Percentiles rank a stretch among this genome's conserved stretches.
phyloP scores from a whole-genome alignment of 2,797 vertebrate species.

The Enteromius argenteus region DNA sequence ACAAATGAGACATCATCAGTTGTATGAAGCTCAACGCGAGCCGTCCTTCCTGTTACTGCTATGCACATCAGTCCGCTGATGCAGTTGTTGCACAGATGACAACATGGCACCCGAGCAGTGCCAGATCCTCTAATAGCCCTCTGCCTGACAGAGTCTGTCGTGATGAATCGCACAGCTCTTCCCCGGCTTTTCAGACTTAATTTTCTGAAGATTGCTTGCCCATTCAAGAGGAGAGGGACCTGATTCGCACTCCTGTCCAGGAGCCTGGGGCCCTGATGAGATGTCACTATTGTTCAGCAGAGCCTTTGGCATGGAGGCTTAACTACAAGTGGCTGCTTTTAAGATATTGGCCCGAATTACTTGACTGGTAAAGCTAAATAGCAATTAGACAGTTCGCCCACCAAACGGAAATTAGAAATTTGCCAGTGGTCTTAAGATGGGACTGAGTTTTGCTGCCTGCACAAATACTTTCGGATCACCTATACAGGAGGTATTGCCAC shows the following conservation, averaged over 20 bases:
- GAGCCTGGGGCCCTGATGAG: slow-evolving; percentile 70
- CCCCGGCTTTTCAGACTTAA: slow-evolving; percentile 83
- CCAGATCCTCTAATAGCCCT: slow-evolving; percentile 73
- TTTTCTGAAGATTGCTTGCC: slow-evolving; percentile 87
- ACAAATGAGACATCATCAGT: slow-evolving; percentile 53
- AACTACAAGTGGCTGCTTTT: slow-evolving; percentile 76
- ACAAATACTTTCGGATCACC: slow-evolving; percentile 63
- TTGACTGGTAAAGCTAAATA: slow-evolving; percentile 76
- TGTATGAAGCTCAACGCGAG: slow-evolving; percentile 54
- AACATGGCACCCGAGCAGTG: slow-evolving; percentile 54
- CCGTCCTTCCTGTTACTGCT: slow-evolving; percentile 51
- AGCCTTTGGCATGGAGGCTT: slow-evolving; percentile 67
- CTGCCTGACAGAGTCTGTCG: slow-evolving; percentile 78
- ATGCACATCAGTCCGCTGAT: slow-evolving; percentile 58
- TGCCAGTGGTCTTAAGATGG: slow-evolving; percentile 76
- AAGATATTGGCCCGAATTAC: slow-evolving; percentile 76
- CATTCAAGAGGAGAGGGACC: slow-evolving; percentile 82
- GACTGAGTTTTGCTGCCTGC: slow-evolving; percentile 62
- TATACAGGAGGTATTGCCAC: slow-evolving; percentile 59
- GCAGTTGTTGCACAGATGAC: slow-evolving; percentile 60
- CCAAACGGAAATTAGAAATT: slow-evolving; percentile 79
- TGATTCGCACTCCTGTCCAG: slow-evolving; percentile 69
- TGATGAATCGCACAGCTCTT: slow-evolving; percentile 79
- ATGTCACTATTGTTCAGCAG: slow-evolving; percentile 73
- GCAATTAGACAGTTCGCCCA: slow-evolving; percentile 77